Evolutionary conservation across 2,113 vertebrate species (phyloP), one percentile per base, ranked within the genome.

Genomic region (Phoxinus phoxinus): DNA sequence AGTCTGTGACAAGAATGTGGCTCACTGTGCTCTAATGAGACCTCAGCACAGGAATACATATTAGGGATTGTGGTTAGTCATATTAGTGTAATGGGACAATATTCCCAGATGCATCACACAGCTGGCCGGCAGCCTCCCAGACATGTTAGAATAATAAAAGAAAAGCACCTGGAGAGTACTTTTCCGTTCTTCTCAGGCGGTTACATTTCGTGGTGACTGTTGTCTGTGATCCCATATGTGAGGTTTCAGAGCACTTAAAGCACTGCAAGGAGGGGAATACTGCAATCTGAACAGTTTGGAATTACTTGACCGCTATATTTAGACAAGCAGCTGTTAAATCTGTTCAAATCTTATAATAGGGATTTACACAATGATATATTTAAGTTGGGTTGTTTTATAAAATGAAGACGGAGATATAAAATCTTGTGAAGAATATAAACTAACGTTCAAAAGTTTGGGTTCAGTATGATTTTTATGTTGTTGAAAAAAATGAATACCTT

Each of bases 1-100:
- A 67, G 44, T 83, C 81, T 77, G 58, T 90, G 85, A 87, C 85
- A 88, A 74, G 13, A 30, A 35, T 71, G 76, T 56, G 51, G 69
- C 65, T 46, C 69, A 15, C 37, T 48, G 4, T 44, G 83, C 74
- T 85, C 67, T 78, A 87, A 86, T 83, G 44, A 85, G 86, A 30
- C 72, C 79, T 74, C 63, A 25, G 63, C 53, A 84, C 27, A 51
- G 25, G 53, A 84, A 83, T 83, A 83, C 86, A 48, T 56, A 86
- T 58, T 65, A 86, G 44, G 27, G 44, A 51, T 73, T 74, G 69
- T 41, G 63, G 25, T 59, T 84, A 48, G 48, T 72, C 25, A 3
- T 44, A 30, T 73, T 81, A 77, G 19, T 73, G 61, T 35, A 81
- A 30, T 32, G 58, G 48, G 48, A 80, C 27, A 41, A 48, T 73